Conservation (phyloP, 2,888 invertebrate genomes). For the Drosophila neutralis region DNA sequence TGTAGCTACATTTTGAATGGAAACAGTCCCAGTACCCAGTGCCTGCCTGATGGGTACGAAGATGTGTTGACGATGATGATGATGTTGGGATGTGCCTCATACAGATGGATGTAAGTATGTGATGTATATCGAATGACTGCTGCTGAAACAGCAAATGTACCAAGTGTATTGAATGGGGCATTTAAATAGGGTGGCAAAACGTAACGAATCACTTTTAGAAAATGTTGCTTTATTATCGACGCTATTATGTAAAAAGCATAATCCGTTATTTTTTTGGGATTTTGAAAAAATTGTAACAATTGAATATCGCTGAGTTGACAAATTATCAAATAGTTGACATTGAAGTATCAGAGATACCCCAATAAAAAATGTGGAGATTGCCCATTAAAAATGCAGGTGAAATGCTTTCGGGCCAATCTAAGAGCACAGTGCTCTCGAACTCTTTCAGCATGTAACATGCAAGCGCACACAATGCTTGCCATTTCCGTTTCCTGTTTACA, state of each 20-base stretch:
- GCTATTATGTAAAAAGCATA: background rate
- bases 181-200: constrained; percentile 17
- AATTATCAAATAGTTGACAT: background rate
- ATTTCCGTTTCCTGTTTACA: constrained; percentile 76
- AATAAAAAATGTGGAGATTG: constrained; percentile 10
- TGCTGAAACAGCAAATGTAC: constrained; percentile 66
- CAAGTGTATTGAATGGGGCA: constrained; percentile 21
- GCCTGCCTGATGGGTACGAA: constrained; percentile 32
- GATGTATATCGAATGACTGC: constrained; percentile 27
- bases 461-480: constrained; percentile 67
- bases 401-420: constrained; percentile 39
- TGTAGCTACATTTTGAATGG: constrained; percentile 76
- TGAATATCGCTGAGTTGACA: background rate
- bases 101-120: constrained; percentile 11
- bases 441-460: constrained; percentile 24
- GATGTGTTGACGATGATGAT: constrained; percentile 26
- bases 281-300: background rate
- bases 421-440: constrained; percentile 39
- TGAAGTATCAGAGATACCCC: background rate
- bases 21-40: constrained; percentile 37
- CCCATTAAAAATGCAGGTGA: constrained; percentile 45
- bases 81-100: constrained; percentile 29
- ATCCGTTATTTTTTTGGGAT: background rate
- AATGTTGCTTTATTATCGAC: background rate
- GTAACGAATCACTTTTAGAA: constrained; percentile 18